Percentiles rank a stretch among this genome's conserved stretches.
Conservation (phyloP, 92 coral and sea anemone species). For the Paramuricea clavata region DNA sequence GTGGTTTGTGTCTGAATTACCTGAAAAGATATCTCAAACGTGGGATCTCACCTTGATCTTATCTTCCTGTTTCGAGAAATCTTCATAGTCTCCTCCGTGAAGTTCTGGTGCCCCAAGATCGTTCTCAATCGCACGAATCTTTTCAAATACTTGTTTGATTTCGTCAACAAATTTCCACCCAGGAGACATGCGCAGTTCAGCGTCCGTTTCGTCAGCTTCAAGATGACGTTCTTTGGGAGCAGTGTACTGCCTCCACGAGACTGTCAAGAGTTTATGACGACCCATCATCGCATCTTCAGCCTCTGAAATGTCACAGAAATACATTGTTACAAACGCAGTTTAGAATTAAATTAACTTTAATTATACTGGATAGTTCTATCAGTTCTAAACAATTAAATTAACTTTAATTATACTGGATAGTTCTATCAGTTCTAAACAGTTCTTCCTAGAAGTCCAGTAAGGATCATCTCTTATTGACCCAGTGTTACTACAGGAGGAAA, state of each 20-base stretch:
- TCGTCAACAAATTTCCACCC: constrained; percentile 93
- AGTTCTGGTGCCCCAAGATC: constrained; percentile 84
- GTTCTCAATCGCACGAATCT: constrained; percentile 78
- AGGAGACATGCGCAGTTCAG: constrained; percentile 63
- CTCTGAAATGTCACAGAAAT: constrained; percentile 57
- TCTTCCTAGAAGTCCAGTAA: too few relatives aligned
- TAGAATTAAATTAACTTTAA: neutral
- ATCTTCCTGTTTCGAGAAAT: constrained; percentile 96
- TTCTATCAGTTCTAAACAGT: too few relatives aligned
- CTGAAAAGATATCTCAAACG: too few relatives aligned
- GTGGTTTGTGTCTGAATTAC: too few relatives aligned
- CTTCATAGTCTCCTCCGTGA: constrained; percentile 93
- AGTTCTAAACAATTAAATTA: too few relatives aligned
- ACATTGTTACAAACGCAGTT: too few relatives aligned
- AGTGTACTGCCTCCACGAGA: constrained; percentile 83
- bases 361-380: too few relatives aligned
- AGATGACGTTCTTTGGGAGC: constrained; percentile 57
- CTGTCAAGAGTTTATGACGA: constrained; percentile 78
- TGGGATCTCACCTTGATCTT: constrained; percentile 85
- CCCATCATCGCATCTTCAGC: constrained; percentile 95
- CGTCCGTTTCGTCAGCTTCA: constrained; percentile 55
- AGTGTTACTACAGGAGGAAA: too few relatives aligned
- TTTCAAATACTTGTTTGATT: constrained; percentile 83
- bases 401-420: too few relatives aligned
- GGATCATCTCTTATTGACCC: too few relatives aligned